A percentile compares a stretch with the other conserved stretches of the same genome.
These are phyloP conservation scores for Pteropus rufus DNA, from an alignment of 2,797 vertebrate species.

Conservation along the genomic window DNA sequence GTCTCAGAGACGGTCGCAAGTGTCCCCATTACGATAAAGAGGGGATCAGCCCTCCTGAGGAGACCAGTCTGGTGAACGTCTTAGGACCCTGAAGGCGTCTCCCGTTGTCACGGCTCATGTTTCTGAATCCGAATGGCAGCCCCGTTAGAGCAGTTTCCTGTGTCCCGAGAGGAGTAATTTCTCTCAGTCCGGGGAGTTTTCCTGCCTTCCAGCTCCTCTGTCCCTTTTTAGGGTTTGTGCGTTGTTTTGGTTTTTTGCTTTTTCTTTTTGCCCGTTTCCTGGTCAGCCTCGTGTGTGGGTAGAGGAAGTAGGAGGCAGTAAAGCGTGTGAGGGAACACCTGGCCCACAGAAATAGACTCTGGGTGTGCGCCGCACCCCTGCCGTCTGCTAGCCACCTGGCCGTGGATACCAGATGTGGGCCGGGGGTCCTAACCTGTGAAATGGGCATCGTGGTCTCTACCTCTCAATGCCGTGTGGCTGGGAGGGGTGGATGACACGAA, in stretches of 20 bases:
- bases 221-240: not conserved
- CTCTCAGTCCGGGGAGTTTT: too few species aligned
- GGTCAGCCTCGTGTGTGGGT: not conserved
- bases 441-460: not conserved
- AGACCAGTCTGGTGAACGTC: too few species aligned
- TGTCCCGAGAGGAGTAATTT: not conserved
- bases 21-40: too few species aligned
- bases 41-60: too few species aligned
- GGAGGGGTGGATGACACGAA: not conserved
- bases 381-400: accelerated
- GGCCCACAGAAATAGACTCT: not conserved
- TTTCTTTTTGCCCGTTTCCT: not conserved
- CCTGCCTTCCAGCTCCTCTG: not conserved
- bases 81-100: too few species aligned
- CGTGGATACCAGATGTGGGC: accelerated
- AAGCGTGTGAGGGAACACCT: not conserved
- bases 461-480: accelerated
- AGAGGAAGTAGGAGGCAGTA: not conserved
- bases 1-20: too few species aligned
- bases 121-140: too few species aligned
- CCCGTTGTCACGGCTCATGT: too few species aligned
- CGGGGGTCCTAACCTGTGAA: not conserved
- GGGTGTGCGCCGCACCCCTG: not conserved
- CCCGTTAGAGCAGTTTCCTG: not conserved
- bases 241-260: not conserved